Conservation (phyloP, 2,113 vertebrate species). For the Nipponia nippon region DNA sequence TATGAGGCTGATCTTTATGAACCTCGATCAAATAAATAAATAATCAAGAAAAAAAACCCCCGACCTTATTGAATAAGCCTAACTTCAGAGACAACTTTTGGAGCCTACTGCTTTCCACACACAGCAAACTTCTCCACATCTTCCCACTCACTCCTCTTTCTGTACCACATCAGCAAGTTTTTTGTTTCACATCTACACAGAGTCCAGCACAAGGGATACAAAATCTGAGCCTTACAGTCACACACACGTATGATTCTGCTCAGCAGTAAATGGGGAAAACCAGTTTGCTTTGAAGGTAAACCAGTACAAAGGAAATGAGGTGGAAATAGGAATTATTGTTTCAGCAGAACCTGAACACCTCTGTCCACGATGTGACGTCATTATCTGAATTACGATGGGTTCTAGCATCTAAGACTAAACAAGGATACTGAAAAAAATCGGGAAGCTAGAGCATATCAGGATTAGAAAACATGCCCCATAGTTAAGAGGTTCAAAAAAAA, state of each 20-base stretch:
- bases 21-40: background rate
- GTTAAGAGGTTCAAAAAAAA: background rate
- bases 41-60: rapidly evolving
- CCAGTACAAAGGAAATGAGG: background rate
- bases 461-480: background rate
- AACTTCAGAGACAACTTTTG: background rate
- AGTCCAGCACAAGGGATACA: background rate
- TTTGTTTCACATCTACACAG: background rate
- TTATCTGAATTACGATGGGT: background rate
- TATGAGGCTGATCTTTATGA: background rate
- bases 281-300: background rate
- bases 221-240: background rate
- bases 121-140: background rate
- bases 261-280: background rate
- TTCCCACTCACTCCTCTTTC: background rate
- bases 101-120: background rate
- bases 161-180: background rate
- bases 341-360: background rate
- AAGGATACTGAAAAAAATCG: background rate
- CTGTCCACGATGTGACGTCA: background rate
- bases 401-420: background rate
- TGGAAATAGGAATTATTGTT: background rate
- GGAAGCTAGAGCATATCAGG: background rate
- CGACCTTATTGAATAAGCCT: rapidly evolving
- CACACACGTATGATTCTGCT: rapidly evolving